phyloP scores from a whole-genome alignment of 2,888 invertebrate species.

The Argyra leucocephala region DNA sequence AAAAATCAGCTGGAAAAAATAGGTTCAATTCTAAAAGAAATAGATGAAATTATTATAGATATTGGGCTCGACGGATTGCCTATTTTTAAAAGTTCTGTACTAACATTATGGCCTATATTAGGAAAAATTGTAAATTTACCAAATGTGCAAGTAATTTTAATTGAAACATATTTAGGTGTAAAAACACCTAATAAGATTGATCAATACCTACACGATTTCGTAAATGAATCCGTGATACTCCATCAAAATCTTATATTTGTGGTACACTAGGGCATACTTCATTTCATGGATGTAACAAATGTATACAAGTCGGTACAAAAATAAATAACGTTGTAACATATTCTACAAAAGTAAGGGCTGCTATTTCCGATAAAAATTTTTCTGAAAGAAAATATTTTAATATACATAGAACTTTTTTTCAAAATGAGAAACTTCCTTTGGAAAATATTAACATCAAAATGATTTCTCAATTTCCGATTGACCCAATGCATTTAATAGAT shows the following conservation, averaged over 20 bases:
- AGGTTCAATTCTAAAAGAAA: not conserved
- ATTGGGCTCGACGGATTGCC: conserved; percentile 16
- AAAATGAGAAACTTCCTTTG: not conserved
- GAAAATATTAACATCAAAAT: too few species aligned
- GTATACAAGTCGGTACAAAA: conserved; percentile 11
- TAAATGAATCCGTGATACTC: conserved; percentile 2
- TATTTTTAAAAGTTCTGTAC: conserved; percentile 10
- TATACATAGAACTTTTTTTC: conserved; percentile 15
- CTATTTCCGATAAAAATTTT: conserved; percentile 13
- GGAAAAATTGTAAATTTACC: conserved; percentile 9
- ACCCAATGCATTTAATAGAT: too few species aligned
- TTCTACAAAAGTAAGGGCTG: not conserved
- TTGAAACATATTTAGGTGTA: conserved; percentile 9
- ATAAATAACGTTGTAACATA: conserved; percentile 11
- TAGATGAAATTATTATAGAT: conserved; percentile 13
- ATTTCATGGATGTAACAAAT: conserved; percentile 1
- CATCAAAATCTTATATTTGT: not conserved
- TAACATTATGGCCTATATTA: conserved; percentile 14
- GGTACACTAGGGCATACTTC: too few species aligned
- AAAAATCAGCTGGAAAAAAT: too few species aligned
- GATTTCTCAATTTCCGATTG: too few species aligned
- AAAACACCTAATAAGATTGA: conserved; percentile 13
- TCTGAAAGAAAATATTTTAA: not conserved
- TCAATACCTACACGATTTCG: conserved; percentile 12
- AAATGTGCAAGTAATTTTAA: conserved; percentile 8